Base-by-base conservation (phyloP, 2,797 vertebrate genomes). In the Darevskia mixta region DNA sequence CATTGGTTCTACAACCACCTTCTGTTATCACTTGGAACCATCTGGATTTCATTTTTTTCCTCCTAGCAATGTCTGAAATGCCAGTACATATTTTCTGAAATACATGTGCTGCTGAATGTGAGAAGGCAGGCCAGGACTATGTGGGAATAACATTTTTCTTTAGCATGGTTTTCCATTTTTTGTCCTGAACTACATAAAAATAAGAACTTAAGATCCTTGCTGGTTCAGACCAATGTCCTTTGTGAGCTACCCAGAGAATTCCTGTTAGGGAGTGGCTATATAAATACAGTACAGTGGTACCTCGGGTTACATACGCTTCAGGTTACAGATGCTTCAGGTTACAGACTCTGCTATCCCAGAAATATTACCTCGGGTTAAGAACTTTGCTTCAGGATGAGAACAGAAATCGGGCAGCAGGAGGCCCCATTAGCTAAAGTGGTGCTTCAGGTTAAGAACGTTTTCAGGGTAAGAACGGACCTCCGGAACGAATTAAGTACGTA, bases 111-210 rank as follows among this genome's bases (percentile, higher is more conserved):
- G 69, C 8, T 79, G 88, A 87, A 80, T 87, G 38, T 83, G 41
- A 79, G 77, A 49, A 93, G 90, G 79, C 92, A 89, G 91, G 89
- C 90, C 89, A 15, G 92, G 76, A 88, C 86, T 92, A 86, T 10
- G 92, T 90, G 90, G 93, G 93, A 95, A 95, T 94, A 91, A 88
- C 4, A 6, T 89, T 89, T 90, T 85, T 66, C 92, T 93, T 90
- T 79, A 90, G 85, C 89, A 61, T 15, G 0, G 72, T 79, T 91
- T 87, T 90, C 90, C 88, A 66, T 92, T 88, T 64, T 90, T 87
- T 23, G 85, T 90, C 86, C 80, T 71, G 64, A 90, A 85, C 43
- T 79, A 79, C 80, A 27, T 41, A 80, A 32, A 58, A 10, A 23
- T 8, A 75, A 35, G n/a, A 55, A 38, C 45, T 55, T 13, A 25